A percentile compares a stretch with the other conserved stretches of the same genome.
phyloP scores from a whole-genome alignment of 2,113 vertebrate genomes.

The Agapornis roseicollis region DNA sequence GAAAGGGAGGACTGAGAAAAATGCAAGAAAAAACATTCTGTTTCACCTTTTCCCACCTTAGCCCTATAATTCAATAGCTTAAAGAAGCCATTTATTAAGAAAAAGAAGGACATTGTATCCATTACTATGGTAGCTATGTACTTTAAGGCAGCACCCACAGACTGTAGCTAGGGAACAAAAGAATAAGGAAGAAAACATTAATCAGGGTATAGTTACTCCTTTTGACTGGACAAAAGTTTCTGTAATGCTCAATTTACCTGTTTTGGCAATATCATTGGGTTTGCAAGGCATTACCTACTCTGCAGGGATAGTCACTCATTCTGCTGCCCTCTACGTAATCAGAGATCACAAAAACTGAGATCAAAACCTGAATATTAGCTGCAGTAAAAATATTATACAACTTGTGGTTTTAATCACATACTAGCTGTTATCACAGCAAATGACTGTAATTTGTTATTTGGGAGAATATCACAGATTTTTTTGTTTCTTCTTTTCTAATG shows the following conservation, averaged over 20 bases:
- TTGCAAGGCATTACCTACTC: background rate
- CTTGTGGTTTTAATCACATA: background rate
- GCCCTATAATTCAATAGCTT: background rate
- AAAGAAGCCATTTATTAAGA: background rate
- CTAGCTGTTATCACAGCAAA: background rate
- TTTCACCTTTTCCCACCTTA: background rate
- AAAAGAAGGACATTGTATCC: background rate
- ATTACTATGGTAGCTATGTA: background rate
- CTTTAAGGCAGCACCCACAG: background rate
- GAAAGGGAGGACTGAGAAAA: background rate
- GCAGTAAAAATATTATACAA: background rate
- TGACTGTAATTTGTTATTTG: background rate
- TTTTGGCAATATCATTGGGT: background rate
- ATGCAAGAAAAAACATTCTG: background rate
- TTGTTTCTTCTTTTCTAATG: background rate
- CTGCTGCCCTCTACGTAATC: background rate
- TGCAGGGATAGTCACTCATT: background rate
- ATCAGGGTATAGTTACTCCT: background rate
- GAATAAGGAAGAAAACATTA: background rate
- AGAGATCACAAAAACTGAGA: background rate
- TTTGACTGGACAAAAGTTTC: background rate
- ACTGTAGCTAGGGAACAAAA: background rate
- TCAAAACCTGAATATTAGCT: background rate
- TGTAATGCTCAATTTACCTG: background rate
- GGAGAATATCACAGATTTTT: background rate